phyloP scores from a whole-genome alignment of 2,888 invertebrate species.

The Thereva nobilitata region DNA sequence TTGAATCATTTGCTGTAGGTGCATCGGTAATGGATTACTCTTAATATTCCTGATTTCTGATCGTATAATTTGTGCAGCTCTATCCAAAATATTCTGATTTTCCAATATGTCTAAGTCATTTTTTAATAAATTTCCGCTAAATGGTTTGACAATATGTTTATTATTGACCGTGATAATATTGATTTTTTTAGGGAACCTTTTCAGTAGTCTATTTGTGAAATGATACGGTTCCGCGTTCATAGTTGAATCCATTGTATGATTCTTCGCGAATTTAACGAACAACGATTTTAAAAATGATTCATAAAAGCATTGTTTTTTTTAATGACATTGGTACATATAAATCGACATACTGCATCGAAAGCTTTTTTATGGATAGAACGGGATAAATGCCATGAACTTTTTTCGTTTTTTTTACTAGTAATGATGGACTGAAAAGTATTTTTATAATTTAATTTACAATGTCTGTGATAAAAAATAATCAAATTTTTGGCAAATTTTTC shows the following conservation, averaged over 20 bases:
- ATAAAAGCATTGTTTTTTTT: constrained; percentile 4
- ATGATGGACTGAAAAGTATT: not conserved
- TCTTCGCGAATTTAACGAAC: not conserved
- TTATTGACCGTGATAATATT: not conserved
- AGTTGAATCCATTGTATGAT: not conserved
- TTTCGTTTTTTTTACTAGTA: no score
- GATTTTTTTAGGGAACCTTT: constrained; percentile 9
- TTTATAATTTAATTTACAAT: constrained; percentile 11
- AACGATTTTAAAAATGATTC: constrained; percentile 11
- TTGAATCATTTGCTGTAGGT: no score
- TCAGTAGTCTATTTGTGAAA: constrained; percentile 7
- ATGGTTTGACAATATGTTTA: constrained; percentile 14
- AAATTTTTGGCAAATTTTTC: constrained; percentile 11
- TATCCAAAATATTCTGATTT: constrained; percentile 26
- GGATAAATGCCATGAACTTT: not conserved
- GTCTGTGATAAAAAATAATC: constrained; percentile 23
- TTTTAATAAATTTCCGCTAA: constrained; percentile 7
- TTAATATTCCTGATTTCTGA: no score
- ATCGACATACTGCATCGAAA: not conserved
- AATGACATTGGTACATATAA: not conserved
- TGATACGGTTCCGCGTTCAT: constrained; percentile 6
- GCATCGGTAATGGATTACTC: no score
- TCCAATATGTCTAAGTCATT: constrained; percentile 11
- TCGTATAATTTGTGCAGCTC: constrained; percentile 16
- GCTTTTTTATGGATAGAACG: not conserved